Conservation (phyloP, 2,113 vertebrate genomes). For the Psilopogon haemacephalus region DNA sequence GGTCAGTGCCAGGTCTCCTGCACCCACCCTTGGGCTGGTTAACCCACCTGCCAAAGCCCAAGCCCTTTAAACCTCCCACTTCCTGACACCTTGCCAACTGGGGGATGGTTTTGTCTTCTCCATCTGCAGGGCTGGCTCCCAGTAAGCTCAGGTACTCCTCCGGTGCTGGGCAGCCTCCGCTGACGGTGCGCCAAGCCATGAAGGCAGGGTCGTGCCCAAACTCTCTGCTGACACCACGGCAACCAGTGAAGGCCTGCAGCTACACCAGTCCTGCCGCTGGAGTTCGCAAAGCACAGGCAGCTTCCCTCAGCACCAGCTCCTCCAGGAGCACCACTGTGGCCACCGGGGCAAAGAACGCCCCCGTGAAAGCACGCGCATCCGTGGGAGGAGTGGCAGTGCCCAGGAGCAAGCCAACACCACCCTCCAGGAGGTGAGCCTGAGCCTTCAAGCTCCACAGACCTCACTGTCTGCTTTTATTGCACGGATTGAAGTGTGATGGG, state of each 20-base stretch:
- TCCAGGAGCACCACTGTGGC: constrained; percentile 45
- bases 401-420: constrained; percentile 77
- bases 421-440: constrained; percentile 77
- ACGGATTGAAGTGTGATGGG: neutral
- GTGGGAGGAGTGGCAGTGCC: constrained; percentile 54
- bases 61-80: neutral
- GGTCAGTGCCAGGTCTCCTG: constrained; percentile 60
- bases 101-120: neutral
- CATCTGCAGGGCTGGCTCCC: constrained; percentile 75
- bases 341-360: constrained; percentile 53
- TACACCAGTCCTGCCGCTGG: constrained; percentile 34
- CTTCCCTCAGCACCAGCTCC: constrained; percentile 28
- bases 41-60: no score
- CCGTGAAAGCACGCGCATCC: constrained; percentile 54
- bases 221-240: constrained; percentile 73
- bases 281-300: constrained; percentile 74
- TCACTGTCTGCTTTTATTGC: neutral
- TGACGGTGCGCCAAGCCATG: constrained; percentile 75
- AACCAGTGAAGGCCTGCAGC: constrained; percentile 73
- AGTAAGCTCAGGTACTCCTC: constrained; percentile 77
- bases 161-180: constrained; percentile 75
- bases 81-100: neutral
- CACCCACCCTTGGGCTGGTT: neutral
- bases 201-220: constrained; percentile 77
- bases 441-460: fast-evolving